Evolutionary conservation across 2,113 vertebrate genomes (phyloP), one percentile per base, ranked within the genome.

Genomic region (Phycodurus eques): DNA sequence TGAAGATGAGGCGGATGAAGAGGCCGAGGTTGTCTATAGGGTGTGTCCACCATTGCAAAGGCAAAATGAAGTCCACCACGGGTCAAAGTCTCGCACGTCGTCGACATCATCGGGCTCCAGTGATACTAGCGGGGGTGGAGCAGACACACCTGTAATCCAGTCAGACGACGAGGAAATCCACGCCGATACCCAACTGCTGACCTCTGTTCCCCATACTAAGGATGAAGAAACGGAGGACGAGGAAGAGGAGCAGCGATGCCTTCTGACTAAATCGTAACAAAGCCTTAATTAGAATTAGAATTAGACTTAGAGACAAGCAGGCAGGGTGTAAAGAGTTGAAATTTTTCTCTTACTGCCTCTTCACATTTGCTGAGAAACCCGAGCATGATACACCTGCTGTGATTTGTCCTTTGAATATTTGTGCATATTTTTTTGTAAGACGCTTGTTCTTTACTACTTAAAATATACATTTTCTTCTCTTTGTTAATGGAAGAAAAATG

Each of bases 101-200:
- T 97, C 95, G 4, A 95, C 93, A 0, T 97, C 95, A 2, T 97
- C 96, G 0, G 84, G 83, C 10, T 97, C 95, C 72, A 94, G 91
- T 11, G 93, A 94, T 54, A 93, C 90, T 62, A 96, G 94, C 0
- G 93, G 91, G 2, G 92, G 89, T 0, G 94, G 95, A 35, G 89
- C 78, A 0, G 93, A 95, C 81, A 97, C 95, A 0, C 96, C 95
- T 0, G 90, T 96, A 83, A 93, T 94, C 86, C 95, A 97, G 83
- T 96, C 95, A 0, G 96, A 98, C 2, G 94, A 95, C 8, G 95
- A 96, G 75, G 96, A 95, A 11, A 92, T 91, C 67, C 92, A 92
- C 27, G 92, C 88, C 22, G 95, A 94, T 91, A 94, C 89, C 3
- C 74, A 89, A 70, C 78, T 91, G 53, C 87, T 91, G 69, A 90